Base-by-base conservation (phyloP, 2,113 vertebrate species). In the Silurus asotus region DNA sequence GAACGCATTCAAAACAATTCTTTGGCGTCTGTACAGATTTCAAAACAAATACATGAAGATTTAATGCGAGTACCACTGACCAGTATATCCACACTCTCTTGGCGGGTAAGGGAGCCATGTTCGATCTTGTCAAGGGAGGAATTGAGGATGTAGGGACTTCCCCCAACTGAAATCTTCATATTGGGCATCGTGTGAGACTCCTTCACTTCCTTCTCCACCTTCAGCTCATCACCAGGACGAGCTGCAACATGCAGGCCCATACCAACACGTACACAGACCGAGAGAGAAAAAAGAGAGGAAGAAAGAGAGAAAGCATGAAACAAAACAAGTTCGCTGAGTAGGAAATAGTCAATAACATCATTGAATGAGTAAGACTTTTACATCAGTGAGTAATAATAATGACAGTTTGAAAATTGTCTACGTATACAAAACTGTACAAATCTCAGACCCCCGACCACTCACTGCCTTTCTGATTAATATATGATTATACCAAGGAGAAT, bases 161-260 rank as follows among this genome's bases (percentile, higher is more conserved):
- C 85, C 1, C 89, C 77, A 1, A 86, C 90, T 0, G 93, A 90
- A 8, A 92, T 92, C 88, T 94, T 95, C 94, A 97, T 94, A 91
- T 96, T 94, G 74, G 97, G 97, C 85, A 99, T 91, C 83, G 96
- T 97, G 88, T 95, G 92, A 0, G 96, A 96, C 8, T 98, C 97
- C 87, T 96, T 94, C 49, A 97, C 95, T 0, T 95, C 93, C 91
- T 97, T 96, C 75, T 98, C 98, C 92, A 97, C 96, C 90, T 97
- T 97, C 89, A 96, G 93, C 90, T 98, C 97, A 0, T 96, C 95
- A 0, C 97, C 97, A 0, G 96, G 95, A 74, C 97, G 97, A 69
- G 97, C 98, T 99, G 0, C 45, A 55, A 1, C 28, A 56, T 15
- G 51, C 19, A 45, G 15, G 5, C 8, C 9, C 78, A 81, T 20